Evolutionary conservation across 92 coral and sea anemone genomes (phyloP).

Genomic region (Pocillopora grandis): DNA sequence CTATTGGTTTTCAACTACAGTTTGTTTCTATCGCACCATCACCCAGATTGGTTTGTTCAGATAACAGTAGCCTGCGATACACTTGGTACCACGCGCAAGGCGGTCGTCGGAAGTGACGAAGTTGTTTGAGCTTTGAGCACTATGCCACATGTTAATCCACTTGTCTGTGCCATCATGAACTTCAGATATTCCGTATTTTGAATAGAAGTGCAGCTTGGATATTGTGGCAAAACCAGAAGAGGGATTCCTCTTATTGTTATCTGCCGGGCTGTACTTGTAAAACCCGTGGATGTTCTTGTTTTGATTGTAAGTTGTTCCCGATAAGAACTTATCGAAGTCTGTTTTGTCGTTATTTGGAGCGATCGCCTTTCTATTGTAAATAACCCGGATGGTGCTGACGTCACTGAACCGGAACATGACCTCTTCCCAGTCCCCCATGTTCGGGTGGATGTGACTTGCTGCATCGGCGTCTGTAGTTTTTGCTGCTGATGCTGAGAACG

Average conservation of each 20-base stretch:
- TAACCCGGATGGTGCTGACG: slow-evolving; percentile 55
- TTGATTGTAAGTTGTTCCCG: slow-evolving; percentile 25
- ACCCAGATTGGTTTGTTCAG: slow-evolving; percentile 64
- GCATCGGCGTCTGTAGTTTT: slow-evolving; percentile 38
- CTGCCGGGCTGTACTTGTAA: slow-evolving; percentile 65
- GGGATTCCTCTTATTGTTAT: slow-evolving; percentile 47
- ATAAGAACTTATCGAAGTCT: slow-evolving; percentile 52
- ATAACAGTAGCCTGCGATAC: slow-evolving; percentile 75
- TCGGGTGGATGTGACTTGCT: slow-evolving; percentile 64
- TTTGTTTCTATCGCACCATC: slow-evolving; percentile 59
- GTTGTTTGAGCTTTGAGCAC: slow-evolving; percentile 22
- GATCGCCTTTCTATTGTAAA: slow-evolving; percentile 61
- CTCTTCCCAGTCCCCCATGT: slow-evolving; percentile 67
- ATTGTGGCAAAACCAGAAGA: slow-evolving; percentile 53
- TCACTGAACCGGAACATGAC: slow-evolving; percentile 75
- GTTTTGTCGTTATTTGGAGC: slow-evolving; percentile 47
- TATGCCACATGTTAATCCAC: slow-evolving; percentile 66
- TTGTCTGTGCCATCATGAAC: slow-evolving; percentile 41
- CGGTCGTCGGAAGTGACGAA: slow-evolving; percentile 58
- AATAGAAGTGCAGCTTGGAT: slow-evolving; percentile 11
- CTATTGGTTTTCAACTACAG: background rate
- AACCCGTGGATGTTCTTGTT: slow-evolving; percentile 48
- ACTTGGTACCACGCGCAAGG: slow-evolving; percentile 59
- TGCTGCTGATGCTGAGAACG: slow-evolving; percentile 52
- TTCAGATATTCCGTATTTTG: slow-evolving; percentile 41